Base-by-base conservation (phyloP, 2,113 vertebrate genomes). In the Tyrannus savana region DNA sequence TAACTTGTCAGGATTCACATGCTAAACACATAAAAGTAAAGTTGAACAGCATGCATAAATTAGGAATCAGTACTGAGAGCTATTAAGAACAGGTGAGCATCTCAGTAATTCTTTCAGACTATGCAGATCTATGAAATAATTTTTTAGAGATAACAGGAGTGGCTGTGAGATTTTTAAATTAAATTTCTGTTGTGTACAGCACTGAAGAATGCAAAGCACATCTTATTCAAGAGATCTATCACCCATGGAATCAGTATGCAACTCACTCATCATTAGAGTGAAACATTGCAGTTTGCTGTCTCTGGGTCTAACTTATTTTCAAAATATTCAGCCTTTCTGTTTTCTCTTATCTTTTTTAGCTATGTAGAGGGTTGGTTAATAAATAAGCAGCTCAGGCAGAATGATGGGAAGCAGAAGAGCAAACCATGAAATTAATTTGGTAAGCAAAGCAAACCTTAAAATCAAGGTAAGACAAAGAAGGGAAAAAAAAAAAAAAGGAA, bases 391-490 rank as follows among this genome's bases (percentile, higher is more conserved):
- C 59, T 92, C 64, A 80, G 64, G 62, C 19, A 87, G 64, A 72
- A 60, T 68, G 42, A 73, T 52, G 50, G 0, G 1, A 73, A 96
- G 37, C 68, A 77, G 49, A 87, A 76, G n/a, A 95, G 74, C 49
- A 82, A 89, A 72, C 21, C n/a, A 84, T 31, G 41, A 71, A 89
- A 75, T 94, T 67, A 85, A 87, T 90, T 63, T 90, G 50, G 37
- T 66, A 62, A 83, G 62, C 30, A 95, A 72, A 84, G 30, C 31
- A 90, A 93, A 74, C 30, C 52, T 91, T 63, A 88, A 96, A 94
- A 92, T 90, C 27, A n/a, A 88, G 33, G 67, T 85, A 47, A 91
- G 21, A 44, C 12, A 84, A 87, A 69, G 13, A 8, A 37, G 53
- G 28, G n/a, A 37, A 28, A 10, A 33, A 49, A 39, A 41, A 39